Base-by-base conservation (phyloP, 2,113 vertebrate genomes). In the Sigmodon hispidus region DNA sequence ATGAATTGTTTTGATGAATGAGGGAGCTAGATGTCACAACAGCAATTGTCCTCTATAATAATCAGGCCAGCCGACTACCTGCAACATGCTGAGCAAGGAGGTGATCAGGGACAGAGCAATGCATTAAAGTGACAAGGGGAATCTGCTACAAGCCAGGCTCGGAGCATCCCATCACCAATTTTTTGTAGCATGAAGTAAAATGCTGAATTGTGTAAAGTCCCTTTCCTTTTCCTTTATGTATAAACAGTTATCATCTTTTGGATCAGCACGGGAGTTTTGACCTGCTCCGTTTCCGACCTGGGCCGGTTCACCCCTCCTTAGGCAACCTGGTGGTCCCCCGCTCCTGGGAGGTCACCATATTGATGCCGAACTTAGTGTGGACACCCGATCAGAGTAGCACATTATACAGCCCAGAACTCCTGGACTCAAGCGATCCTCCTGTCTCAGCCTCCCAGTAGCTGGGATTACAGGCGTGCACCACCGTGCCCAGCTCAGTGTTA, bases 121-220 rank as follows among this genome's bases (percentile, higher is more conserved):
- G 59, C 84, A 86, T 96, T 94, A 95, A 96, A 88, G 80, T 89
- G 90, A 93, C 93, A 96, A 31, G 55, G 76, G 75, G n/a, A 29
- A 67, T n/a, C 79, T 69, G 72, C 67, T 84, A 8, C 77, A 92
- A 91, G 16, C 73, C 72, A 84, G 61, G n/a, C 57, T 89, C 34
- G 1, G 22, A n/a, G 2, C 48, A 40, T 73, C 80, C 83, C 75
- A 65, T 13, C 59, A 52, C 87, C 57, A 43, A 43, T 67, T 79
- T 73, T 52, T n/a, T 61, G 57, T n/a, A 7, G 86, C 45, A 91
- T 34, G 45, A 92, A 94, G 89, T 87, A 59, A 88, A 96, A 92
- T 65, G 52, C 88, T 93, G 43, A 77, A 57, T 12, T 67, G 50
- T 59, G 61, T 89, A 40, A 4, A 50, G 40, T 84, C 87, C 22